Base-by-base conservation (phyloP, 2,888 invertebrate species). In the Tortrix viridana region DNA sequence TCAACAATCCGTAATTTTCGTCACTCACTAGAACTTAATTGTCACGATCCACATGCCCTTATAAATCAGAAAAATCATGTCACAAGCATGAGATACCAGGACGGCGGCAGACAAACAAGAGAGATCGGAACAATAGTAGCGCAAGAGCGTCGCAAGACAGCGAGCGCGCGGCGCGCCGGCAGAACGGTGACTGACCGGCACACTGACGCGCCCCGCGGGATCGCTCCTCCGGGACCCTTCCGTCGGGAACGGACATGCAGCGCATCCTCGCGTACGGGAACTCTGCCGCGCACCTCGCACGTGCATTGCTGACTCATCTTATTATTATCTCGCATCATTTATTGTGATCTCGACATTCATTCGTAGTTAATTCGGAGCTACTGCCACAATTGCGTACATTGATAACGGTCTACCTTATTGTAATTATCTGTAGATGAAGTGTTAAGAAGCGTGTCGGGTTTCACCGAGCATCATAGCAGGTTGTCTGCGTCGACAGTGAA, bases 141-240 rank as follows among this genome's bases (percentile, higher is more conserved):
- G 74, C 74, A 38, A 71, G 74, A 72, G 76, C 70, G 75, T 71
- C 71, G 74, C 72, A 69, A 74, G 71, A 67, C 78, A 77, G 73
- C 90, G 88, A 84, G 88, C 86, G 90, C 84, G 70, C 91, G 82
- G 82, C 84, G 75, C 88, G 89, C 85, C 87, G 88, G 82, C 86
- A 72, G 74, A 89, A 87, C 92, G 91, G 91, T 91, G 90, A 92
- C 92, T 92, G 92, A 90, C 92, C 91, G 92, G 81, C 91, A 79
- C 86, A 91, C 76, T 91, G 89, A 86, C 89, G 89, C 74, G 85
- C 81, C 85, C 89, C 90, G 89, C 75, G 86, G 84, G 83, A 82
- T 74, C 82, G 77, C 70, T 85, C 88, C 89, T 86, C 77, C 83
- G 88, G 91, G 91, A 89, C 88, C 89, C 86, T 89, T 84, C 86